These are phyloP conservation scores for Cacoxenus indagator DNA, from an alignment of 2,888 invertebrate genomes.

Conservation along the genomic window DNA sequence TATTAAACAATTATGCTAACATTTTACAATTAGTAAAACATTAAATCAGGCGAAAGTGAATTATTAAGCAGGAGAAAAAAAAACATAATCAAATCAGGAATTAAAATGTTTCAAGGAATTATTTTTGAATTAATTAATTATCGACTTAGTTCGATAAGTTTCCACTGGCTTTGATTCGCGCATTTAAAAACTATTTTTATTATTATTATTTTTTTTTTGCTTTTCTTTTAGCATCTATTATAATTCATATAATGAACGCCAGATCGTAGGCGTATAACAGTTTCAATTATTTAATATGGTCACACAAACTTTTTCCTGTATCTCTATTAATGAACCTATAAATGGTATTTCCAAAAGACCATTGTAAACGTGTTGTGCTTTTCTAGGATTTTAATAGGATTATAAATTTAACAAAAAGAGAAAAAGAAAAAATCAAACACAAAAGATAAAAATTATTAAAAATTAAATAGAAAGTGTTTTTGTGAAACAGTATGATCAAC, in stretches of 20 bases:
- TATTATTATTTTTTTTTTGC: not conserved
- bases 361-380: conserved; percentile 70
- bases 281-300: not conserved
- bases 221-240: not conserved
- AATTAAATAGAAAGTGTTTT: conserved; percentile 21
- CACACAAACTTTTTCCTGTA: not conserved
- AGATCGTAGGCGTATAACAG: not conserved
- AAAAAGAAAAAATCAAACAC: conserved; percentile 26
- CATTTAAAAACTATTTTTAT: not conserved
- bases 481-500: conserved; percentile 34
- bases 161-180: conserved; percentile 1
- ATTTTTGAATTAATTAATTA: no score
- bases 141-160: not conserved
- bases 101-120: no score
- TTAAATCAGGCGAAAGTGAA: no score
- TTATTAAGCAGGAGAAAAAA: no score
- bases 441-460: conserved; percentile 26
- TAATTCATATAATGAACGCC: not conserved
- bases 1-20: not conserved
- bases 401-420: conserved; percentile 44
- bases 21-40: not conserved
- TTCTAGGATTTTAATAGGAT: conserved; percentile 67
- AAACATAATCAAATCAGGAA: no score
- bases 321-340: conserved; percentile 51
- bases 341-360: conserved; percentile 69